Percentiles rank a stretch among this genome's conserved stretches.
These are phyloP conservation scores for Bombus waltoni DNA, from an alignment of 1,140 invertebrate genomes.

Conservation along the genomic window DNA sequence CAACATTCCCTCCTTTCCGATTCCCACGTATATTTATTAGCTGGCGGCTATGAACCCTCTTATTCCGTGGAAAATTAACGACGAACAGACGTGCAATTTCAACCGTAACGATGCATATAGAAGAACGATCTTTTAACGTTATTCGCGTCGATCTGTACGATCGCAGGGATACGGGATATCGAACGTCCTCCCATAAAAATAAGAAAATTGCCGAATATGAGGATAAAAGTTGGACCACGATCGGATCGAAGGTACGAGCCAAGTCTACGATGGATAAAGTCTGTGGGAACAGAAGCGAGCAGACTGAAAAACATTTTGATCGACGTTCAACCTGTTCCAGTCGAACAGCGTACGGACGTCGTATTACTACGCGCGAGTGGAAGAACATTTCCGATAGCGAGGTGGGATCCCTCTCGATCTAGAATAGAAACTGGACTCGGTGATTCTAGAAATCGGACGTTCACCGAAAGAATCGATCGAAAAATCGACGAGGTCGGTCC, in stretches of 20 bases:
- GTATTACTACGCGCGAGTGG: too few species aligned
- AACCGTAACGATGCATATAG: neutral
- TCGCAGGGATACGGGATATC: too few species aligned
- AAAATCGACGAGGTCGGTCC: conserved; percentile 41
- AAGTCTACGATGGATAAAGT: neutral
- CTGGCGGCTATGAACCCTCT: neutral
- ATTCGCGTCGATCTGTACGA: neutral
- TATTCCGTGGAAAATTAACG: neutral
- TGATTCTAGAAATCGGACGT: conserved; percentile 38
- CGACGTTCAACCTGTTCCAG: conserved; percentile 9
- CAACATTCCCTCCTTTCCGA: conserved; percentile 16
- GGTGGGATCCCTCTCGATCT: conserved; percentile 30
- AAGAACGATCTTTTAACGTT: neutral
- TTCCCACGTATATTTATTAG: conserved; percentile 33
- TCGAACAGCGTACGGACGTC: neutral
- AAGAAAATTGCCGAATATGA: neutral
- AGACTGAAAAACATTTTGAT: neutral
- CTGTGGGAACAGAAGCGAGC: neutral
- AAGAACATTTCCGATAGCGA: conserved; percentile 15
- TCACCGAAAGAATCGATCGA: conserved; percentile 56
- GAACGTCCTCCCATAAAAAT: neutral
- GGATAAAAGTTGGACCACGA: neutral
- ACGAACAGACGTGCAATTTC: neutral
- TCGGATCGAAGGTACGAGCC: neutral
- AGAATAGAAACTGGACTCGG: conserved; percentile 54